Base-by-base conservation (phyloP, 2,797 vertebrate species). In the Clarias pachynema region DNA sequence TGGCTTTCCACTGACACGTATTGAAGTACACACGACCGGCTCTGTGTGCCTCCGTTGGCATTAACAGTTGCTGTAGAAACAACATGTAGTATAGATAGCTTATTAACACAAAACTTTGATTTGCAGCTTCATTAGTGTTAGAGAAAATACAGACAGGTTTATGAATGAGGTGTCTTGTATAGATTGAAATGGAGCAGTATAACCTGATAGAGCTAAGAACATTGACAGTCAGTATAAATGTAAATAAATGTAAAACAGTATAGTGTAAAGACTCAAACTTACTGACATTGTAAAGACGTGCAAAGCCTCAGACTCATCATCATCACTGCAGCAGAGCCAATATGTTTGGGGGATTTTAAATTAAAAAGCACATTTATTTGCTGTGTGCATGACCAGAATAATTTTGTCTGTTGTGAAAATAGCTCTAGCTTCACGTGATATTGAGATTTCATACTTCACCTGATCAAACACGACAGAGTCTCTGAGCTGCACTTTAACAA, bases 361-460 rank as follows among this genome's bases (percentile, higher is more conserved):
- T 87, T 59, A 84, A 86, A 87, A 88, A 86, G 40, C 73, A 37
- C 26, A 77, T 86, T 80, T 79, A 80, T 86, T 79, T 57, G 59
- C 62, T 0, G 24, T 73, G 37, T 70, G 20, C 68, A 77, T 16
- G 86, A 82, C 80, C 4, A 60, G 72, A 88, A 86, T 84, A 86
- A 84, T 86, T 77, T 70, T 74, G 44, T 75, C 40, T 74, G 14
- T 73, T 75, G 73, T 74, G 63, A 78, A 20, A n/a, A 60, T 44
- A 1, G 22, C 34, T 9, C 34, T 84, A 68, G 53, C 57, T 53
- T 70, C 24, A 80, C 24, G 15, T 40, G 83, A 85, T 83, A 87
- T 88, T 88, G 88, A 37, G 63, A 78, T 91, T 89, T 88, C n/a
- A 83, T 65, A 34, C 40, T 56, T 79, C 29, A 15, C 40, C 83